Evolutionary conservation across 1,140 invertebrate genomes (phyloP).

Genomic region (Cecropterus lyciades): DNA sequence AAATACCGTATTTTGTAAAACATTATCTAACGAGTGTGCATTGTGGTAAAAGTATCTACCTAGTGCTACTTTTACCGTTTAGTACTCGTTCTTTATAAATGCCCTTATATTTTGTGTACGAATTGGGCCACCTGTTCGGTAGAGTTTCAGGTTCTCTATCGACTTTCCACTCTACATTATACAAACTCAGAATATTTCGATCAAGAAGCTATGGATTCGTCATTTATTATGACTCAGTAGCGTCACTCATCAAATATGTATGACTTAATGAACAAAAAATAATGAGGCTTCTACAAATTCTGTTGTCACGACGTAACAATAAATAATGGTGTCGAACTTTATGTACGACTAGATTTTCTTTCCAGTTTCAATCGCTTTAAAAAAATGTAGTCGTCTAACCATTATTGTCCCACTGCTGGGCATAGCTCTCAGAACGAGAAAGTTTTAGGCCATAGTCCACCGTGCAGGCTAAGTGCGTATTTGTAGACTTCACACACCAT

Average conservation of each 20-base stretch:
- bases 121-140: background rate
- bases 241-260: constrained; percentile 1
- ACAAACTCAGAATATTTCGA: background rate
- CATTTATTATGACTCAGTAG: constrained; percentile 12
- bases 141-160: background rate
- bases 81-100: background rate
- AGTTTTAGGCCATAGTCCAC: no score
- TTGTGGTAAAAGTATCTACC: background rate
- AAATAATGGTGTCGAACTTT: constrained; percentile 18
- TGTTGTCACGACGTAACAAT: constrained; percentile 8
- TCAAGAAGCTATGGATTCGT: constrained; percentile 4
- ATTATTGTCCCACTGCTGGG: no score
- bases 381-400: no score
- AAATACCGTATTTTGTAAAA: constrained; percentile 1
- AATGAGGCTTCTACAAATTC: constrained; percentile 4
- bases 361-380: no score
- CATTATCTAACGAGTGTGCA: constrained; percentile 2
- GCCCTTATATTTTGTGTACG: background rate
- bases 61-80: background rate
- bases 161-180: background rate
- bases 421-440: no score
- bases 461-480: no score
- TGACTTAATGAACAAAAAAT: constrained; percentile 12
- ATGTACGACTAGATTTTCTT: no score
- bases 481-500: no score